Conservation (phyloP, 2,888 invertebrate species). For the Phorcus lineatus region DNA sequence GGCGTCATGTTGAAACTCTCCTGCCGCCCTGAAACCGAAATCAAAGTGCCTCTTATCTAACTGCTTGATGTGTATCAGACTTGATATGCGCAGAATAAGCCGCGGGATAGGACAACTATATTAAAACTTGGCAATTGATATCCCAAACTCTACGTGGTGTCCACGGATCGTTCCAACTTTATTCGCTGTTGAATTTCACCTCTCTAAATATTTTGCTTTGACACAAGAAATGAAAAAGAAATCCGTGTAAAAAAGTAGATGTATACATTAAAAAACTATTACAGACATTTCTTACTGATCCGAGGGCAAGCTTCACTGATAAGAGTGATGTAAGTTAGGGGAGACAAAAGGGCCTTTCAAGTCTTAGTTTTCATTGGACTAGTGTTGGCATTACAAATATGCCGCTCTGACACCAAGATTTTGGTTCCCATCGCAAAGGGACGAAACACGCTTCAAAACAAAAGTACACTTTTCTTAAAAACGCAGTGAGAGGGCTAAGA, state of each 20-base stretch:
- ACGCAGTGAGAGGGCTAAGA: not conserved
- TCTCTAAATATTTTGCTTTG: slow-evolving; percentile 10
- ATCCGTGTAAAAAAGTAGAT: not conserved
- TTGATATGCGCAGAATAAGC: not conserved
- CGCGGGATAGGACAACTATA: not conserved
- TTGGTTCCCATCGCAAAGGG: not conserved
- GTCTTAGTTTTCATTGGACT: not conserved
- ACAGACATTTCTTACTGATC: not conserved
- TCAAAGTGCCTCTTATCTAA: not conserved
- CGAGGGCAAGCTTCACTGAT: not conserved
- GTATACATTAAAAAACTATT: not conserved
- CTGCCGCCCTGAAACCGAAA: not conserved
- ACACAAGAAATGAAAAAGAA: not conserved
- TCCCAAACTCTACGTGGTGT: not conserved
- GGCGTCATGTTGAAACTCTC: not conserved
- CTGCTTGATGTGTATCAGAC: not conserved
- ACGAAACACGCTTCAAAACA: not conserved
- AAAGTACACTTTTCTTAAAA: not conserved
- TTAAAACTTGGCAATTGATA: not conserved
- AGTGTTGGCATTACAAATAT: not conserved
- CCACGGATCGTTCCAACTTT: not conserved
- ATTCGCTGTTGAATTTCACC: not conserved
- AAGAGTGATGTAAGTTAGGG: not conserved
- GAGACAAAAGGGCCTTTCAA: not conserved
- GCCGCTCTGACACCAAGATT: not conserved